A percentile compares a stretch with the other conserved stretches of the same genome.
phyloP scores from a whole-genome alignment of 2,113 vertebrate species.

The Scartelaos histophorus region DNA sequence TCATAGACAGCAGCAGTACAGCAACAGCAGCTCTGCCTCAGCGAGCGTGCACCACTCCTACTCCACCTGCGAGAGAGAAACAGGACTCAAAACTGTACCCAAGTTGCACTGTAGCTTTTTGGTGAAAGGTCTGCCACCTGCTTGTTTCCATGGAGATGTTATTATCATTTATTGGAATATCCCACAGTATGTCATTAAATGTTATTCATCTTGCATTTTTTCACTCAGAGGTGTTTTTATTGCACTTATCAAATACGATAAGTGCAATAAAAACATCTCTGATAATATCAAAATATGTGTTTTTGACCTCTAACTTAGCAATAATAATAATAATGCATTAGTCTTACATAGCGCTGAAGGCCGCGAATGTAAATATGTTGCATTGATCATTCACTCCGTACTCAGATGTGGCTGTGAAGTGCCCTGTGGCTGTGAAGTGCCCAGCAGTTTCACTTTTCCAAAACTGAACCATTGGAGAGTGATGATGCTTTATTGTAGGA shows the following conservation, averaged over 20 bases:
- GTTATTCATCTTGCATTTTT: not conserved
- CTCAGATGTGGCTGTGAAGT: too few relatives aligned
- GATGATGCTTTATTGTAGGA: too few relatives aligned
- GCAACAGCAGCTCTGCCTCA: slow-evolving; percentile 1
- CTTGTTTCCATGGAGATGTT: too few relatives aligned
- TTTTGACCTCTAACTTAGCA: not conserved
- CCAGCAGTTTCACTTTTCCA: too few relatives aligned
- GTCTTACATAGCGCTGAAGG: too few relatives aligned
- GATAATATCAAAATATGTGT: not conserved
- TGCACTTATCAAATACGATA: not conserved
- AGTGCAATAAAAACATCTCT: too few relatives aligned
- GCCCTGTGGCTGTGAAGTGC: too few relatives aligned
- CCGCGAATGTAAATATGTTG: too few relatives aligned
- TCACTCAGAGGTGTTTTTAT: not conserved
- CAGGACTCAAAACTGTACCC: not conserved
- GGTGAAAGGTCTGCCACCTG: not conserved
- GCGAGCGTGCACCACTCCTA: not conserved
- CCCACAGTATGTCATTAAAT: too few relatives aligned
- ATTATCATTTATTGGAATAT: not conserved
- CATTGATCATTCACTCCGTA: too few relatives aligned
- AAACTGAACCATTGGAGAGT: too few relatives aligned
- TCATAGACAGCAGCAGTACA: slow-evolving; percentile 8
- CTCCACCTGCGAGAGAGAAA: slow-evolving; percentile 19
- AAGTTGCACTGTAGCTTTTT: not conserved
- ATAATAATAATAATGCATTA: too few relatives aligned